Evolutionary conservation across 2,888 invertebrate species (phyloP).

Genomic region (Microplitis deprimator): DNA sequence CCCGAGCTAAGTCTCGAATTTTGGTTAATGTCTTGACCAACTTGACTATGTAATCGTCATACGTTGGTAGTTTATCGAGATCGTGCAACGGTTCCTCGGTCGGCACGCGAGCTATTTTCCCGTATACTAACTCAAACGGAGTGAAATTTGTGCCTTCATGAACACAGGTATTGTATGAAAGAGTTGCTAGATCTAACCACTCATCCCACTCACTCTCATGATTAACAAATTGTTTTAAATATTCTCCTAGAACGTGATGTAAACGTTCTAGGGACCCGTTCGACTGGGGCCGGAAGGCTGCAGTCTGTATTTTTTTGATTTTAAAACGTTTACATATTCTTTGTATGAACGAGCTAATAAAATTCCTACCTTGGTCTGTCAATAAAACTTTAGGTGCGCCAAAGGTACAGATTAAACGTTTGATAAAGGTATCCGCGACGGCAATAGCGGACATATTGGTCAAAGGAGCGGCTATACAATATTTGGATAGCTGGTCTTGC

Average conservation of each 20-base stretch:
- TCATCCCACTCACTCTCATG: neutral
- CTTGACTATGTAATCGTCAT: conserved; percentile 40
- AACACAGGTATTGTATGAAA: neutral
- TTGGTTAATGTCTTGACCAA: conserved; percentile 25
- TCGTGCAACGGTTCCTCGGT: neutral
- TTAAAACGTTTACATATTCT: neutral
- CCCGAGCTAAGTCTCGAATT: conserved; percentile 21
- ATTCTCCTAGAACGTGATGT: neutral
- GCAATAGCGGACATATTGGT: too few species aligned
- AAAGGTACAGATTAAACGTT: too few species aligned
- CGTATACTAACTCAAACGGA: neutral
- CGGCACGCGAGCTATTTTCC: neutral
- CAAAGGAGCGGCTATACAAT: too few species aligned
- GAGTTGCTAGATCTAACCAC: too few species aligned
- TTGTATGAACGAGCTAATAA: neutral
- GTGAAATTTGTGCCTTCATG: neutral
- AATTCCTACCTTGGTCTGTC: too few species aligned
- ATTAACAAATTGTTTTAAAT: neutral
- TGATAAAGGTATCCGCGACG: too few species aligned
- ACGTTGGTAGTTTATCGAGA: conserved; percentile 29
- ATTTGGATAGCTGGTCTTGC: too few species aligned
- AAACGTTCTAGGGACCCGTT: neutral
- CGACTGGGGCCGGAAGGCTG: neutral
- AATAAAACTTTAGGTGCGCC: too few species aligned
- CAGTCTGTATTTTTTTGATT: neutral